Evolutionary conservation across 23 tunicate species (phyloP).

Genomic region (Pegea sp.): DNA sequence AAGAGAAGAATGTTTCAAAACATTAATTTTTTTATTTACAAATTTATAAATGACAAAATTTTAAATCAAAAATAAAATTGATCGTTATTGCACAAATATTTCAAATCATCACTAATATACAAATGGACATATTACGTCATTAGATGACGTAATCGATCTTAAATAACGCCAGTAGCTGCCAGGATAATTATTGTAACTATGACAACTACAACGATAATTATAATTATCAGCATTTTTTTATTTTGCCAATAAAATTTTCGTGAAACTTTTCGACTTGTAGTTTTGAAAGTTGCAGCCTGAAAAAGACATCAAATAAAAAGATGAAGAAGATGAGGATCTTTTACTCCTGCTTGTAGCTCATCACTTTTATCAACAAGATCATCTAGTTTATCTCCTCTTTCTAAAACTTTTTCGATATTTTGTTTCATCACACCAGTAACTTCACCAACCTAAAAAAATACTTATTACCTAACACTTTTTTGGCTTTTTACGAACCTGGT

Average conservation of each 20-base stretch:
- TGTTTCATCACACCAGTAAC: conserved; percentile 68
- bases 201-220: not conserved
- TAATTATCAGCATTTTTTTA: not conserved
- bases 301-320: not conserved
- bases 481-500: conserved; percentile 14
- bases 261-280: not conserved
- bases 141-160: no score
- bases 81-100: no score
- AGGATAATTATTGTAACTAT: not conserved
- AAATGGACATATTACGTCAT: no score
- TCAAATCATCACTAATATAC: no score
- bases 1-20: no score
- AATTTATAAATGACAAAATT: no score
- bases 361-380: conserved; percentile 76
- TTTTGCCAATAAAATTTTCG: conserved; percentile 1
- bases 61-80: no score
- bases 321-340: conserved; percentile 2
- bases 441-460: conserved; percentile 35
- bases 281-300: not conserved
- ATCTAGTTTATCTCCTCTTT: conserved; percentile 54
- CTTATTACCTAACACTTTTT: not conserved
- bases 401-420: conserved; percentile 63
- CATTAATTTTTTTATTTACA: no score
- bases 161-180: conserved; percentile 1
- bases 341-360: conserved; percentile 48